A percentile compares a stretch with the other conserved stretches of the same genome.
Evolutionary conservation across 1,140 invertebrate species (phyloP).

Genomic region (Papilio helenus): DNA sequence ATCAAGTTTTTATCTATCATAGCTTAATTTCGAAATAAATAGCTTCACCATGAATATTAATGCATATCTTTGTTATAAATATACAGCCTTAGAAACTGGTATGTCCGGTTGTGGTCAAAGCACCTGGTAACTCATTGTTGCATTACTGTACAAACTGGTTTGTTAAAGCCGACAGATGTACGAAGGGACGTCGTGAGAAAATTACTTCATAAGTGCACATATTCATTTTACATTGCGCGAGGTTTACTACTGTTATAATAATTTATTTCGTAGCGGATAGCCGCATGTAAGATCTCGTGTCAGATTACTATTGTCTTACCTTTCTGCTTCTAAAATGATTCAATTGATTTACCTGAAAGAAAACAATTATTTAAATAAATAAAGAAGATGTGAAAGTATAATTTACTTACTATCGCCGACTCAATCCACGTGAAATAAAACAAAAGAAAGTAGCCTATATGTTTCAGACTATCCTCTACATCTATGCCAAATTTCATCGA

Average conservation of each 20-base stretch:
- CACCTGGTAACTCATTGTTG: slow-evolving; percentile 35
- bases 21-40: not conserved
- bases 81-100: slow-evolving; percentile 27
- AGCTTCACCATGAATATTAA: not conserved
- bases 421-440: no score
- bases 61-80: slow-evolving; percentile 11
- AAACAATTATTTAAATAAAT: no score
- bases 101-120: slow-evolving; percentile 15
- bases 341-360: no score
- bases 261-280: not conserved
- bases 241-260: slow-evolving; percentile 1
- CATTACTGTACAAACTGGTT: slow-evolving; percentile 34
- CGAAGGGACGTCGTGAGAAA: slow-evolving; percentile 26
- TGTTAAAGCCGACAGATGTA: slow-evolving; percentile 24
- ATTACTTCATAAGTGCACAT: slow-evolving; percentile 23
- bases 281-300: no score
- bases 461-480: no score
- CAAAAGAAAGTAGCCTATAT: no score
- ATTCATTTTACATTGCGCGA: not conserved
- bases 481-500: no score
- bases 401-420: no score
- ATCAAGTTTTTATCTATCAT: not conserved
- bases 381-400: no score
- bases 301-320: no score
- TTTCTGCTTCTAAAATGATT: no score